These are phyloP conservation scores for Dasypolia templi DNA, from an alignment of 2,888 invertebrate genomes.

Conservation along the genomic window DNA sequence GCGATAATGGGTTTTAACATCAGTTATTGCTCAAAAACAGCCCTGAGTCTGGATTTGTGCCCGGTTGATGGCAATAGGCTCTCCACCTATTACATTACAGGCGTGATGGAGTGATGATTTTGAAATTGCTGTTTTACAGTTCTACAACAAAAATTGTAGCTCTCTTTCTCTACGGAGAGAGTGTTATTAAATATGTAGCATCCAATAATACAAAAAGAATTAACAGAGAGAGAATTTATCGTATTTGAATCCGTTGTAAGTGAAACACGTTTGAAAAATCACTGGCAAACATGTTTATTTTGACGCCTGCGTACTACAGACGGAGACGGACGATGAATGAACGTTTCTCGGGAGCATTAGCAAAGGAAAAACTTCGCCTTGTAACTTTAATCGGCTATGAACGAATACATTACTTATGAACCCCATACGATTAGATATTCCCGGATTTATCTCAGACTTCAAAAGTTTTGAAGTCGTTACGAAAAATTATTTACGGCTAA, in stretches of 20 bases:
- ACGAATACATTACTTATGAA: slow-evolving; percentile 45
- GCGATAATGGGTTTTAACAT: not conserved
- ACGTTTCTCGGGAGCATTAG: slow-evolving; percentile 56
- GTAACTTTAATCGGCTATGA: slow-evolving; percentile 47
- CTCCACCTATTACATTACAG: not conserved
- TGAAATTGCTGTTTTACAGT: not conserved
- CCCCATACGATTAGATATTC: slow-evolving; percentile 51
- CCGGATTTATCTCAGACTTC: slow-evolving; percentile 47
- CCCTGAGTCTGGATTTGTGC: not conserved
- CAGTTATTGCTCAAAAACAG: not conserved
- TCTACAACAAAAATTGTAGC: too few relatives aligned
- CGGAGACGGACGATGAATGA: slow-evolving; percentile 58
- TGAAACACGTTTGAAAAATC: slow-evolving; percentile 50
- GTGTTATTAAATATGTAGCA: not conserved
- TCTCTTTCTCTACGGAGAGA: not conserved
- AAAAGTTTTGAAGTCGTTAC: slow-evolving; percentile 45
- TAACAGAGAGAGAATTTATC: slow-evolving; percentile 18
- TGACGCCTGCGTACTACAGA: slow-evolving; percentile 50
- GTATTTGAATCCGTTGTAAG: slow-evolving; percentile 29
- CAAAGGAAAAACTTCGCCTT: slow-evolving; percentile 48
- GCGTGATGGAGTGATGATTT: not conserved
- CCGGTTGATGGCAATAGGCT: not conserved
- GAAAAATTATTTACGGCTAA: slow-evolving; percentile 49
- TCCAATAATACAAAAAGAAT: slow-evolving; percentile 19
- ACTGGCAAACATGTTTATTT: slow-evolving; percentile 60